Evolutionary conservation across 2,113 vertebrate species (phyloP), one percentile per base, ranked within the genome.

Genomic region (Oceanodroma tethys): DNA sequence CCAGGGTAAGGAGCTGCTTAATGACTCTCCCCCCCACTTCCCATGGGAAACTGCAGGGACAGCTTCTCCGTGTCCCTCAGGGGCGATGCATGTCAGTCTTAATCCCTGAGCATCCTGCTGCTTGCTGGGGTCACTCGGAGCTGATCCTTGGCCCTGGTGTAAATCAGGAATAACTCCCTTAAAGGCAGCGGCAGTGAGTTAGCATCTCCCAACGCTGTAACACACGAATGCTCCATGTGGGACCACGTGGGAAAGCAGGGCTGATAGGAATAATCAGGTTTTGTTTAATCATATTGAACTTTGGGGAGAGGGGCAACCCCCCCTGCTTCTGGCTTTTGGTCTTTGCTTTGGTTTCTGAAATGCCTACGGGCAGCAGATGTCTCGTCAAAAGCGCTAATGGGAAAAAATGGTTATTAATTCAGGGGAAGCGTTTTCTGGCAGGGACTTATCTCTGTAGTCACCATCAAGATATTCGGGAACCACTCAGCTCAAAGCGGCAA

Each of bases 51-150:
- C 42, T 32, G 58, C 55, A 74, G 96, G 81, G 52, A 52, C 80
- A 94, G 89, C 80, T 92, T 73, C 88, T 86, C 42, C 91, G 75
- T 59, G 83, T 90, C 90, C 88, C 96, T 83, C n/a, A 5, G 43
- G 75, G 82, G 59, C 0, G 26, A 67, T 21, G 72, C 72, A 3
- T 14, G 68, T 74, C 74, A 66, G 42, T 32, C n/a, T 62, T 42
- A 75, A 90, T 88, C 86, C 93, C 75, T 42, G 58, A 88, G 72
- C 70, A 90, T 88, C 91, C 66, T 68, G 76, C 86, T 93, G 90
- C 59, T 53, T 17, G 45, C 42, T 48, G 14, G 76, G 72, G 91
- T 81, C 27, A 9, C 29, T 47, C 53, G 1, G 74, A 72, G 67
- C 48, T 18, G 67, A 76, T 80, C 67, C 75, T 56, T 58, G 55